phyloP scores from a whole-genome alignment of 2,888 invertebrate genomes.

The Boloria euphrosyne region DNA sequence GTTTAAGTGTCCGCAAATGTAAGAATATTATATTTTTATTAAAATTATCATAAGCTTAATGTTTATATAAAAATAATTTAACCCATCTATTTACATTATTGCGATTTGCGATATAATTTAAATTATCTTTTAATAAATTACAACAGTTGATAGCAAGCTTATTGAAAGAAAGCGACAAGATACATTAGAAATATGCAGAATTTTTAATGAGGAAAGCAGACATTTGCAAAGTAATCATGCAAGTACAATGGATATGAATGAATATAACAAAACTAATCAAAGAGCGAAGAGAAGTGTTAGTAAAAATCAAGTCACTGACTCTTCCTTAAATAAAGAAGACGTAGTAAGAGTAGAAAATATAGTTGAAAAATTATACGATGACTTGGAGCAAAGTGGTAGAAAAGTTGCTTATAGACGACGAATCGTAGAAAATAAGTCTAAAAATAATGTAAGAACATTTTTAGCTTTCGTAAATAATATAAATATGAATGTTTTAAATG shows the following conservation, averaged over 20 bases:
- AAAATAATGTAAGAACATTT: conserved; percentile 33
- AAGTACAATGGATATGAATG: conserved; percentile 1
- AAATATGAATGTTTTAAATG: too few species aligned
- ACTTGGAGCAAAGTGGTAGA: conserved; percentile 50
- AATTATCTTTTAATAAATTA: background rate
- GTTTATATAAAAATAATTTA: background rate
- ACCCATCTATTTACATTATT: too few species aligned
- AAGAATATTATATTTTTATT: conserved; percentile 1
- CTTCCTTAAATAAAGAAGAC: conserved; percentile 46
- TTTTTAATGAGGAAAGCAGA: conserved; percentile 61
- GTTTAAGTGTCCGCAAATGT: conserved; percentile 54
- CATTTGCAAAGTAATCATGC: conserved; percentile 34
- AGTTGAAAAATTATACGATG: conserved; percentile 68
- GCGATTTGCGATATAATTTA: background rate
- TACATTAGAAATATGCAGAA: conserved; percentile 66
- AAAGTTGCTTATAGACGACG: conserved; percentile 53
- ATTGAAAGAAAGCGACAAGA: conserved; percentile 67
- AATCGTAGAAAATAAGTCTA: conserved; percentile 35
- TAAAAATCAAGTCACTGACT: conserved; percentile 32
- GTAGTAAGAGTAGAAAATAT: conserved; percentile 58
- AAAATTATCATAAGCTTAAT: background rate
- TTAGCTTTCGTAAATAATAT: too few species aligned
- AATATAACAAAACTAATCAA: background rate
- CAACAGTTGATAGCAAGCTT: conserved; percentile 59
- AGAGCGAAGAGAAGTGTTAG: conserved; percentile 33